Base-by-base conservation (phyloP, 1,140 invertebrate species). In the Cylas formicarius region DNA sequence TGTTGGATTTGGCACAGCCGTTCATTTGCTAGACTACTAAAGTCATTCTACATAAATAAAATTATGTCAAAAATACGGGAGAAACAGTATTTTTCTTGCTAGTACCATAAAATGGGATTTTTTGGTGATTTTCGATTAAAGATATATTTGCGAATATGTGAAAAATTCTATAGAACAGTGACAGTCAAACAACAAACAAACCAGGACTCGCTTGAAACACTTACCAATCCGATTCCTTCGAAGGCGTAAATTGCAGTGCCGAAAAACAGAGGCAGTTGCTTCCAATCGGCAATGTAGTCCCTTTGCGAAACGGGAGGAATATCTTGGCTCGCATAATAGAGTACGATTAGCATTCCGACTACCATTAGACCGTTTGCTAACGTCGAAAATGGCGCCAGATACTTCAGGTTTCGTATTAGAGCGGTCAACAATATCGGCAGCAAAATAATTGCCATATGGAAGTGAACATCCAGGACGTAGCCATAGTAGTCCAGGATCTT, bases 171-270 rank as follows among this genome's bases (percentile, higher is more conserved):
- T n/a, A n/a, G n/a, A n/a, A n/a, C n/a, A n/a, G n/a, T n/a, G n/a
- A n/a, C n/a, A n/a, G n/a, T n/a, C n/a, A n/a, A n/a, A n/a, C n/a
- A n/a, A n/a, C n/a, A n/a, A n/a, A n/a, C n/a, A n/a, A n/a, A 42
- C 14, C 18, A 8, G 34, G 23, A n/a, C n/a, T n/a, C n/a, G 1
- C 17, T 2, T 36, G 3, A 36, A 10, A 21, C 17, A 68, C 63
- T 72, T 61, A 77, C 73, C 34, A 81, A 71, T 19, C 78, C 80
- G 43, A 88, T 86, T n/a, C 83, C 82, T 69, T 87, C 85, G 46
- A 86, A 72, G 1, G 85, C 80, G 61, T 83, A 88, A 2, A 88
- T 66, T 0, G 82, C 82, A 0, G 81, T 86, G 2, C 84, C 83
- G 55, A 88, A 84, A 53, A 75, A 84, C 1, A 84, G 64, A n/a